phyloP scores from a whole-genome alignment of 1,140 invertebrate species.

The Eriocheir sinensis region DNA sequence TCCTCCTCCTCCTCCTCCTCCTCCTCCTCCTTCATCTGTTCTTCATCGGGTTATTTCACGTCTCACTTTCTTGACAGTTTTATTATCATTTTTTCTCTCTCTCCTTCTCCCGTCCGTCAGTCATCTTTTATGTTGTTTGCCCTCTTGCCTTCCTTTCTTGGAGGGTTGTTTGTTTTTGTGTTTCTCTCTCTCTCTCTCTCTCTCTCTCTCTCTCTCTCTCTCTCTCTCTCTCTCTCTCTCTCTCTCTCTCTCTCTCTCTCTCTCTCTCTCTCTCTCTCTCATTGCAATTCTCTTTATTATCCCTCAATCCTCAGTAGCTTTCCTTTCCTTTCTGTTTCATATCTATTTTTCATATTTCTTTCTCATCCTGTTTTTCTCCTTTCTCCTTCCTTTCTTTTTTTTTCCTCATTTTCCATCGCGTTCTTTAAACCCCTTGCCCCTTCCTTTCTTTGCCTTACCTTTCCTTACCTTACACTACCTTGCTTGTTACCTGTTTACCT shows the following conservation, averaged over 20 bases:
- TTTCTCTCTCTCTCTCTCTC: neutral
- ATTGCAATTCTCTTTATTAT: neutral
- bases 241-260: constrained; percentile 54
- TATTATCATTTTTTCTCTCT: too few relatives aligned
- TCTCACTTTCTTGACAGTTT: neutral
- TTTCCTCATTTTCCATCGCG: too few relatives aligned
- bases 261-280: constrained; percentile 29
- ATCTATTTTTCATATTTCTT: too few relatives aligned
- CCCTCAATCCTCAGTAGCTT: neutral
- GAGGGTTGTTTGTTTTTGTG: neutral
- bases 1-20: too few relatives aligned
- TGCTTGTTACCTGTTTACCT: neutral
- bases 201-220: neutral
- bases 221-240: constrained; percentile 50
- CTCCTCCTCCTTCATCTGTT: neutral
- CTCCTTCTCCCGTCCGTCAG: neutral
- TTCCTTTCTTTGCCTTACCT: neutral
- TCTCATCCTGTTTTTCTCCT: too few relatives aligned
- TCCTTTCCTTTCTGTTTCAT: too few relatives aligned
- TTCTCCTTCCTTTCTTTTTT: too few relatives aligned
- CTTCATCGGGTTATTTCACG: neutral
- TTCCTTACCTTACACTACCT: too few relatives aligned
- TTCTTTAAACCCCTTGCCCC: too few relatives aligned
- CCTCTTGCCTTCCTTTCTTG: neutral
- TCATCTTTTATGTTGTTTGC: constrained; percentile 16